Evolutionary conservation across 2,888 invertebrate genomes (phyloP).

Genomic region (Dinocampus coccinellae): DNA sequence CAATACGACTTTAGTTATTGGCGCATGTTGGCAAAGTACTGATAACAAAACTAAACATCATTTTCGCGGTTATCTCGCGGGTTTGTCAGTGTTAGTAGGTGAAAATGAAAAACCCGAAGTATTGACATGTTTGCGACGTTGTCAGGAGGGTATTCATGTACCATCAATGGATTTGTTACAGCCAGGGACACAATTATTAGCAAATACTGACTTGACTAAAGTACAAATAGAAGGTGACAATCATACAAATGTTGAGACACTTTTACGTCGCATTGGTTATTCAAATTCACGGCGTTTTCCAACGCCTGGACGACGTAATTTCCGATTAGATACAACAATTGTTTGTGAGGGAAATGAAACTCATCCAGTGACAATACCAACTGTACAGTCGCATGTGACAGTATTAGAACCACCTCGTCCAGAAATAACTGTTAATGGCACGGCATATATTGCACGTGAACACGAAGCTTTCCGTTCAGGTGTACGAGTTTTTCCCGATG

Average conservation of each 20-base stretch:
- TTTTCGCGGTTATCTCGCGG: conserved; percentile 90
- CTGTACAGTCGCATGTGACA: conserved; percentile 88
- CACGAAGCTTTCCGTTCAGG: conserved; percentile 89
- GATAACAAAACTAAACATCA: conserved; percentile 93
- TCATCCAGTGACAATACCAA: conserved; percentile 79
- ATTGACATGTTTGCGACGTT: conserved; percentile 82
- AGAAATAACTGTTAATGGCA: conserved; percentile 85
- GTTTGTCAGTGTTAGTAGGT: conserved; percentile 84
- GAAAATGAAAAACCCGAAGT: conserved; percentile 81
- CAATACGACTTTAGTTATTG: conserved; percentile 93
- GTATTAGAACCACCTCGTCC: conserved; percentile 89
- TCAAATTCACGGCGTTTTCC: conserved; percentile 92
- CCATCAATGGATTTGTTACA: conserved; percentile 82
- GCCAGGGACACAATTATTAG: conserved; percentile 83
- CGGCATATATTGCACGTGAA: conserved; percentile 85
- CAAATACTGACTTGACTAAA: conserved; percentile 84
- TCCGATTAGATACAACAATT: conserved; percentile 85
- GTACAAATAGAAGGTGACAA: conserved; percentile 93
- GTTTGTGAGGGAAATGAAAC: conserved; percentile 81
- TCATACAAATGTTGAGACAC: conserved; percentile 88
- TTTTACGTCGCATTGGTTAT: conserved; percentile 90
- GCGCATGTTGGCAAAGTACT: conserved; percentile 98
- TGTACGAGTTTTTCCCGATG: conserved; percentile 88
- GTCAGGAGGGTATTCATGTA: conserved; percentile 79
- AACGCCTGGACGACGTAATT: conserved; percentile 93